A percentile compares a stretch with the other conserved stretches of the same genome.
Conservation (phyloP, 1,140 invertebrate species). For the Latrodectus geometricus region DNA sequence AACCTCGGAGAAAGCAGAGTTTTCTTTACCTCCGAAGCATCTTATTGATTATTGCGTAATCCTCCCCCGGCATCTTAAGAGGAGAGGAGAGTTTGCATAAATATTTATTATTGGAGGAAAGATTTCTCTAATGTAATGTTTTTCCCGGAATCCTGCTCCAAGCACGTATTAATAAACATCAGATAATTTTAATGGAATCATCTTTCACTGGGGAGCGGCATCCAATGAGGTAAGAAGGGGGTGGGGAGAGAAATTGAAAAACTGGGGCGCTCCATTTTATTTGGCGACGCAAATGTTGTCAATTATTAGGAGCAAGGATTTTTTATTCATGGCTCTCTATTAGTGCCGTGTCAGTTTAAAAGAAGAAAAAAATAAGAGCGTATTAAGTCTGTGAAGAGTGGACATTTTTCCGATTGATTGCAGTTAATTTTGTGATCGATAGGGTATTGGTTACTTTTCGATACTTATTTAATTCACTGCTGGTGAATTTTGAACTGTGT, state of each 20-base stretch:
- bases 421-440: too few relatives aligned
- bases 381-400: too few relatives aligned
- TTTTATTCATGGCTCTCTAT: slow-evolving; percentile 3
- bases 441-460: too few relatives aligned
- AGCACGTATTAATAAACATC: slow-evolving; percentile 60
- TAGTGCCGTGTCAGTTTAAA: not conserved
- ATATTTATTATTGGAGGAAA: slow-evolving; percentile 55
- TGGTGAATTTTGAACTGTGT: too few relatives aligned
- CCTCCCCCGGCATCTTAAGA: not conserved
- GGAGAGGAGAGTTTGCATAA: slow-evolving; percentile 43
- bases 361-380: too few relatives aligned
- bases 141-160: not conserved
- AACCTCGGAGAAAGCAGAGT: too few relatives aligned
- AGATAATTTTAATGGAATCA: slow-evolving; percentile 61
- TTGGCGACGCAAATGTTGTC: slow-evolving; percentile 54
- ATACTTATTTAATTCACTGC: too few relatives aligned
- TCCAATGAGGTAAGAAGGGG: not conserved
- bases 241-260: slow-evolving; percentile 35
- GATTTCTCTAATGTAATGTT: slow-evolving; percentile 55
- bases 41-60: slow-evolving; percentile 7
- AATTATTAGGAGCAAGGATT: slow-evolving; percentile 26
- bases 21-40: not conserved
- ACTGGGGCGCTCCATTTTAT: slow-evolving; percentile 38
- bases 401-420: too few relatives aligned
- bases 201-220: not conserved